phyloP scores from a whole-genome alignment of 1,140 invertebrate species.

The Aphelinus atriplicis region DNA sequence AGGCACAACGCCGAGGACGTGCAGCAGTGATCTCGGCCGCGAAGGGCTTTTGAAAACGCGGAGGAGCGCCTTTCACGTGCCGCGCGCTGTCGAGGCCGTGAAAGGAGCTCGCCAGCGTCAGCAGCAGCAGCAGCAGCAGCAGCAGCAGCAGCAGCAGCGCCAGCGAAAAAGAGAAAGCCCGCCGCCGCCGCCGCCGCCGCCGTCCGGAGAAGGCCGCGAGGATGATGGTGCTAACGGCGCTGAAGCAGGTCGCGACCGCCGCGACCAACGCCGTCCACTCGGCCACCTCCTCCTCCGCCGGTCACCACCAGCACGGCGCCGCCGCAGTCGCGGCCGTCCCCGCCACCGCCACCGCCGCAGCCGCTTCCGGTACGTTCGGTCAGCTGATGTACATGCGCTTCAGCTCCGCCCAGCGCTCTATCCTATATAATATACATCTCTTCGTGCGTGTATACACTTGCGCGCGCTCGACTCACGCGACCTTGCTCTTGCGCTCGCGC shows the following conservation, averaged over 20 bases:
- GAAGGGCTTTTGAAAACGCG: too few relatives aligned
- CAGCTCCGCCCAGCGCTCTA: not conserved
- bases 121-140: not conserved
- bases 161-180: too few relatives aligned
- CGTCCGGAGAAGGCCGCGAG: not conserved
- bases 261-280: slow-evolving; percentile 59
- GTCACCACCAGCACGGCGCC: slow-evolving; percentile 16
- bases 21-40: too few relatives aligned
- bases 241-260: slow-evolving; percentile 59
- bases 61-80: too few relatives aligned
- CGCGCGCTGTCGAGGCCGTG: too few relatives aligned
- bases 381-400: not conserved
- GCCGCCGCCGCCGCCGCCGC: too few relatives aligned
- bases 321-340: slow-evolving; percentile 3
- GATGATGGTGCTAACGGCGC: slow-evolving; percentile 60
- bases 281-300: slow-evolving; percentile 42
- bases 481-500: too few relatives aligned
- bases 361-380: slow-evolving; percentile 52
- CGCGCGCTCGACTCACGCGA: not conserved
- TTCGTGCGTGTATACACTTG: too few relatives aligned
- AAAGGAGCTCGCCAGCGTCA: not conserved
- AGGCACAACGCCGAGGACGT: not conserved
- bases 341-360: slow-evolving; percentile 40
- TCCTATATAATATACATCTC: not conserved
- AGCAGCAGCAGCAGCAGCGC: not conserved